Evolutionary conservation across 2,888 invertebrate species (phyloP).

Genomic region (Melanostoma mellinum): DNA sequence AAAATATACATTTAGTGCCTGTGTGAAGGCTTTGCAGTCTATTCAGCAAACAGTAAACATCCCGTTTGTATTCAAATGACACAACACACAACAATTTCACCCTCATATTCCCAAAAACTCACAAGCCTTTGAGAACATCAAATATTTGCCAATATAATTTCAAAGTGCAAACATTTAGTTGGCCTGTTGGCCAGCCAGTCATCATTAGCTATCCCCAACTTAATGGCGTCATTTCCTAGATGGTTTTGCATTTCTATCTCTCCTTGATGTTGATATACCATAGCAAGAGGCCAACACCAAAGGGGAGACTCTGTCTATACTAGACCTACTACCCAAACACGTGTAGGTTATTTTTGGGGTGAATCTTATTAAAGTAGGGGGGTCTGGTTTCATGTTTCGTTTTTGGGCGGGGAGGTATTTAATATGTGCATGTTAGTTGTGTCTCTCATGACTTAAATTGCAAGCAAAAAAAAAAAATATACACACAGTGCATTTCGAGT

Average conservation of each 20-base stretch:
- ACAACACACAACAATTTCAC: background rate
- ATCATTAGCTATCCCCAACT: conserved; percentile 9
- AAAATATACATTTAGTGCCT: too few species aligned
- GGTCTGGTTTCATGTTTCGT: conserved; percentile 22
- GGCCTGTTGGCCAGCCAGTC: background rate
- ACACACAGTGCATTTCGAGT: conserved; percentile 42
- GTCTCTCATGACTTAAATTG: conserved; percentile 20
- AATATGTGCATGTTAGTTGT: conserved; percentile 47
- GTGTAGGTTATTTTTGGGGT: conserved; percentile 42
- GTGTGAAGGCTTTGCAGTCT: too few species aligned
- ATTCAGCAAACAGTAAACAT: conserved; percentile 18
- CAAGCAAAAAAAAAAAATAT: conserved; percentile 6
- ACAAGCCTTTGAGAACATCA: conserved; percentile 1
- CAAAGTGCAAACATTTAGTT: conserved; percentile 35
- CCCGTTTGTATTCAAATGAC: conserved; percentile 12
- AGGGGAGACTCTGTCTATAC: background rate
- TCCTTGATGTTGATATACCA: conserved; percentile 18
- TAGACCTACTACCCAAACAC: conserved; percentile 7
- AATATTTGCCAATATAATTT: conserved; percentile 34
- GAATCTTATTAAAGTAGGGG: conserved; percentile 47
- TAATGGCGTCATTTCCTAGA: conserved; percentile 46
- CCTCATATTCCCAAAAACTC: background rate
- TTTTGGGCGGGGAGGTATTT: conserved; percentile 5
- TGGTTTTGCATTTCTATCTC: conserved; percentile 35
- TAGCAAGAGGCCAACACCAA: background rate